phyloP scores from a whole-genome alignment of 2,888 invertebrate genomes.

The Druceiella hillmani region DNA sequence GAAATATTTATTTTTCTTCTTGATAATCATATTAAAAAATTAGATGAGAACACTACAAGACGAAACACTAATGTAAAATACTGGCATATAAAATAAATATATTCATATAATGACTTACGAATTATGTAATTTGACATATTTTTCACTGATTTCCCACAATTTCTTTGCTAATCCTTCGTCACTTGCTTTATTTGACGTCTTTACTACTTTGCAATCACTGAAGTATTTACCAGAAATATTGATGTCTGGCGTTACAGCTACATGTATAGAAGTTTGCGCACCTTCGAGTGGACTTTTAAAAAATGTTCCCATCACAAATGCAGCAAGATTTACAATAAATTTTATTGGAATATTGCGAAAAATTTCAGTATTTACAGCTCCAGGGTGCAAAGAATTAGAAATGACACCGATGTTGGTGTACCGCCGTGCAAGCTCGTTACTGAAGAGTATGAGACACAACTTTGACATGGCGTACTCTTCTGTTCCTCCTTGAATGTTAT shows the following conservation, averaged over 20 bases:
- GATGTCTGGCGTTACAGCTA: constrained; percentile 12
- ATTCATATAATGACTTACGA: background rate
- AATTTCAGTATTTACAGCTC: constrained; percentile 70
- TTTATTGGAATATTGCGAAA: constrained; percentile 64
- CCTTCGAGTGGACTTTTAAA: background rate
- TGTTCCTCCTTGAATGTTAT: constrained; percentile 59
- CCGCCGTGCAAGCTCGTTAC: constrained; percentile 48
- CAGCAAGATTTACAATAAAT: constrained; percentile 45
- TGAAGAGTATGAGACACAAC: constrained; percentile 32
- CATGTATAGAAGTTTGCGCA: background rate
- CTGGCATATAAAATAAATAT: too few species aligned
- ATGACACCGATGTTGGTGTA: constrained; percentile 53
- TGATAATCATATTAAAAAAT: too few species aligned
- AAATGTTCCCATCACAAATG: constrained; percentile 11
- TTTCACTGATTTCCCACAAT: constrained; percentile 74
- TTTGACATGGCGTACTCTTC: constrained; percentile 50
- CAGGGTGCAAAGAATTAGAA: constrained; percentile 79
- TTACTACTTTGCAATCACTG: constrained; percentile 65
- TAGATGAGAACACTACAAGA: too few species aligned
- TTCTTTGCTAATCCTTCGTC: constrained; percentile 63
- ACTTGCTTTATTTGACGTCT: constrained; percentile 52
- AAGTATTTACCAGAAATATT: constrained; percentile 68
- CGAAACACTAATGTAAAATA: too few species aligned
- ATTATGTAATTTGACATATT: constrained; percentile 53
- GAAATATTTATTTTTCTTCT: too few species aligned